Conservation (phyloP, 2,888 invertebrate genomes). For the Lucinisca nassula region DNA sequence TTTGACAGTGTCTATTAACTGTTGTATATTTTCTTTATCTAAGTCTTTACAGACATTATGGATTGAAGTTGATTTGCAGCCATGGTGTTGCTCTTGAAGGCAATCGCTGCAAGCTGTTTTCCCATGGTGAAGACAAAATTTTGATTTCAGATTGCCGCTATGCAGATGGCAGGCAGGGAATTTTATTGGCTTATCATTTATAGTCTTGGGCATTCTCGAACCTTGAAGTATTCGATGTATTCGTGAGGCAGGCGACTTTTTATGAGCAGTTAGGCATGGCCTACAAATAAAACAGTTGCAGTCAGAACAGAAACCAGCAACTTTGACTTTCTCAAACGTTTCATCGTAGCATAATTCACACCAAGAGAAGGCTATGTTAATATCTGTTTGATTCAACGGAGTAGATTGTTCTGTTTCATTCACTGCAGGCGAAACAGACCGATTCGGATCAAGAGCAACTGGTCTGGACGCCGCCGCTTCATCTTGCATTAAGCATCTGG, state of each 20-base stretch:
- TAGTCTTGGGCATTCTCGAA: not conserved
- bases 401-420: too few species aligned
- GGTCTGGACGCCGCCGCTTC: too few species aligned
- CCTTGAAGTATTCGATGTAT: not conserved
- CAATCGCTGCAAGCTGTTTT: not conserved
- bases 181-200: not conserved
- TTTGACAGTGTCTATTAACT: not conserved
- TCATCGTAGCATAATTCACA: not conserved
- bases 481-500: too few species aligned
- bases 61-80: not conserved
- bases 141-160: not conserved
- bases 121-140: not conserved
- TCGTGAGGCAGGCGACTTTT: not conserved
- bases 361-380: too few species aligned
- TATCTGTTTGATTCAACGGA: too few species aligned
- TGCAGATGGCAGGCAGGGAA: not conserved
- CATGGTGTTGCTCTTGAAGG: not conserved
- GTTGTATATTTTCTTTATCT: not conserved
- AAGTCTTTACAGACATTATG: not conserved
- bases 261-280: not conserved
- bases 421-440: too few species aligned
- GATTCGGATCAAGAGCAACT: too few species aligned
- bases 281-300: not conserved
- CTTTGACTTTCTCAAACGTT: not conserved
- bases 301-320: not conserved